These are phyloP conservation scores for Formica selysi DNA, from an alignment of 1,140 invertebrate species.

Conservation along the genomic window DNA sequence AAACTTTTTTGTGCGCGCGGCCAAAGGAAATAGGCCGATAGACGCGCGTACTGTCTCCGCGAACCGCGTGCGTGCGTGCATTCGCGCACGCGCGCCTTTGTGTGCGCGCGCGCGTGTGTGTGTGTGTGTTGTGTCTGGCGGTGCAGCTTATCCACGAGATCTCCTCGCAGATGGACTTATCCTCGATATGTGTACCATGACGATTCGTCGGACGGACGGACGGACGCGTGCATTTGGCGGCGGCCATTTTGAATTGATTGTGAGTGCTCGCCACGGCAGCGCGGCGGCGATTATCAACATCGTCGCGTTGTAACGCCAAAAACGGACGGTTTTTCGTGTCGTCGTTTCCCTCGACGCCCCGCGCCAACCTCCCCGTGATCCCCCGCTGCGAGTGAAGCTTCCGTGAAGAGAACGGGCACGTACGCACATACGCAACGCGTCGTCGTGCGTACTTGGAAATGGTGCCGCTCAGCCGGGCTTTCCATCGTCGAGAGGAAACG, in stretches of 20 bases:
- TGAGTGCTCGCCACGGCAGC: constrained; percentile 61
- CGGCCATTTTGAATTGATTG: constrained; percentile 75
- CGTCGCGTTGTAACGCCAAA: constrained; percentile 53
- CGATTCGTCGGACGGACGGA: neutral
- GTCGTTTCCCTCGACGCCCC: neutral
- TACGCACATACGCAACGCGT: neutral
- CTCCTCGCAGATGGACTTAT: neutral
- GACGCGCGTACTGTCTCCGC: too few species aligned
- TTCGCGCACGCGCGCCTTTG: neutral
- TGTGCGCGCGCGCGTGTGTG: neutral
- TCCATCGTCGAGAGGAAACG: constrained; percentile 14
- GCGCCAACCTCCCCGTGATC: neutral
- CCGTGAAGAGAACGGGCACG: too few species aligned
- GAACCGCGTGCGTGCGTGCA: neutral
- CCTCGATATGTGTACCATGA: neutral
- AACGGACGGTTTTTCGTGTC: constrained; percentile 50
- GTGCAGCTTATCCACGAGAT: neutral
- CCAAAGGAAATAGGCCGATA: neutral
- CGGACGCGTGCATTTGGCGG: constrained; percentile 34
- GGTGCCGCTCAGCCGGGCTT: constrained; percentile 4
- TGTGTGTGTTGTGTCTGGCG: neutral
- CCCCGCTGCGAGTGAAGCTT: neutral
- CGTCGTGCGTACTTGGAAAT: neutral
- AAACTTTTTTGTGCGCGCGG: neutral
- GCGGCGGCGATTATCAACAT: constrained; percentile 68